A percentile compares a stretch with the other conserved stretches of the same genome.
Evolutionary conservation across 2,888 invertebrate genomes (phyloP).

Genomic region (Nineta flava): DNA sequence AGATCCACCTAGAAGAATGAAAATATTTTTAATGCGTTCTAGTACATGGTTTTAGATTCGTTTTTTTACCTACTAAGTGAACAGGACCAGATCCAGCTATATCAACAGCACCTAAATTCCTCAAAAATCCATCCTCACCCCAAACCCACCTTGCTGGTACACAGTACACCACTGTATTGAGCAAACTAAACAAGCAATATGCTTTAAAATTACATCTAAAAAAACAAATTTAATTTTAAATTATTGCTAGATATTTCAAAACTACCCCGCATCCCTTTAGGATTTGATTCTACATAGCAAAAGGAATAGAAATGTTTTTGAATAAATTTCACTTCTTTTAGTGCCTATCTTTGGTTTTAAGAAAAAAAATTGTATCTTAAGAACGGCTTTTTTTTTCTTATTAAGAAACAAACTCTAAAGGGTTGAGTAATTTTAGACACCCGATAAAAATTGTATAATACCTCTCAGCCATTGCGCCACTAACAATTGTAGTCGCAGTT

Average conservation of each 20-base stretch:
- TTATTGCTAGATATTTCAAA: background rate
- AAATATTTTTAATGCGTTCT: background rate
- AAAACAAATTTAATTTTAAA: constrained; percentile 10
- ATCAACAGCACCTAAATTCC: constrained; percentile 71
- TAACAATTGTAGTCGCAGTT: constrained; percentile 80
- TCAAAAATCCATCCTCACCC: constrained; percentile 77
- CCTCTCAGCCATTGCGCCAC: constrained; percentile 91
- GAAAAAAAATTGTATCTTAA: too few relatives aligned
- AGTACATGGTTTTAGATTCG: background rate
- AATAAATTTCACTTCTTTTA: too few relatives aligned
- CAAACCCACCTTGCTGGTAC: constrained; percentile 90
- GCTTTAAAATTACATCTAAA: constrained; percentile 76
- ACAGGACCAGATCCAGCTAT: constrained; percentile 88
- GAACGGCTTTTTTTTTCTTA: too few relatives aligned
- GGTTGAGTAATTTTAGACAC: too few relatives aligned
- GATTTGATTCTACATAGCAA: too few relatives aligned
- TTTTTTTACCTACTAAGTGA: constrained; percentile 55
- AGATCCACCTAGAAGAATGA: constrained; percentile 35
- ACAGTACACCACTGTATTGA: constrained; percentile 82
- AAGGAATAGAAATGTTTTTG: too few relatives aligned
- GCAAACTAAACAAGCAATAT: constrained; percentile 75
- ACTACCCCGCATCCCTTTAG: too few relatives aligned
- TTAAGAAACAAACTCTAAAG: too few relatives aligned
- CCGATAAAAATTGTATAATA: constrained; percentile 27
- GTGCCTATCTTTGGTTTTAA: too few relatives aligned